Evolutionary conservation across 2,888 invertebrate genomes (phyloP), one percentile per base, ranked within the genome.

Genomic region (Acanthoscelides obtectus): DNA sequence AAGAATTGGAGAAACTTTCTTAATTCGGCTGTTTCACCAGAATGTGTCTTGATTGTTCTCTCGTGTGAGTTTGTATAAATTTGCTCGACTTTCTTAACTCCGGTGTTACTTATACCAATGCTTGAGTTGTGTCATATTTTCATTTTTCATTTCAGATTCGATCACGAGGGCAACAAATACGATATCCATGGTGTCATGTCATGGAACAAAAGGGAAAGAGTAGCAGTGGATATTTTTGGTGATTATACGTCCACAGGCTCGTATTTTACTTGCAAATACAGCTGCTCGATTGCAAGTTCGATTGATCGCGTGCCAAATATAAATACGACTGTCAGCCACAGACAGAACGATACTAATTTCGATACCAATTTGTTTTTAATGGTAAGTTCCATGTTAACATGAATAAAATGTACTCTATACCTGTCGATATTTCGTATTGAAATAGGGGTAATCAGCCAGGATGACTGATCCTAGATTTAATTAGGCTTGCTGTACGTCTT

Each of bases 121-220:
- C n/a, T n/a, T n/a, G n/a, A n/a, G n/a, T n/a, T n/a, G n/a, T n/a
- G n/a, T n/a, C n/a, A n/a, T n/a, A n/a, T n/a, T n/a, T n/a, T n/a
- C n/a, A n/a, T 63, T 12, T n/a, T 70, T 71, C 70, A 76, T 81
- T 79, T 65, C 76, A 89, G 89, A n/a, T 85, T 90, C 69, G 85
- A 87, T 63, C 88, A 89, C 77, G 77, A 81, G 0, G 83, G 83
- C 1, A 88, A 88, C 74, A 83, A 87, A 72, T 84, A 90, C 19
- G 81, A 85, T 22, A 82, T 87, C 0, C 89, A 89, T 76, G 87
- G 89, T 0, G 88, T 88, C 66, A 80, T 88, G 0, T 82, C 88
- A 69, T 92, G 91, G 92, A 89, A 90, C 69, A 88, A 89, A 69
- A 85, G 88, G 75, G 89, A 91, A 78, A 84, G 85, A 66, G 81